phyloP scores from a whole-genome alignment of 2,888 invertebrate genomes.

The Agrochola lychnidis region DNA sequence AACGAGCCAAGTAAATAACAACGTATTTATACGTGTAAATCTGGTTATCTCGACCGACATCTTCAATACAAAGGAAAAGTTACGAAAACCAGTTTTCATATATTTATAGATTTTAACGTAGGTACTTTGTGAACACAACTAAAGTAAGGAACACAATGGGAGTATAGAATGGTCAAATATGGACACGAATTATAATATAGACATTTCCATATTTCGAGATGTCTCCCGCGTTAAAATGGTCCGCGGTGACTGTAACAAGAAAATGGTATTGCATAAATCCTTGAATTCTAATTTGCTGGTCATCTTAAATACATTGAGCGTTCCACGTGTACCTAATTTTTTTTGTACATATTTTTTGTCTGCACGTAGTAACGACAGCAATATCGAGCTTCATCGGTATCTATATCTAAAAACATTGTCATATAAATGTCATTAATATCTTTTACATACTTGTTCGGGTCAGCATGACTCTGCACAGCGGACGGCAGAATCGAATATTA shows the following conservation, averaged over 20 bases:
- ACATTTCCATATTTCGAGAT: conserved; percentile 29
- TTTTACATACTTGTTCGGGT: neutral
- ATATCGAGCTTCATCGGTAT: neutral
- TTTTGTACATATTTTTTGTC: neutral
- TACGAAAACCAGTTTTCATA: conserved; percentile 26
- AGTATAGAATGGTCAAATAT: conserved; percentile 19
- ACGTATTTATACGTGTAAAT: neutral
- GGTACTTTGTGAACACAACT: conserved; percentile 8
- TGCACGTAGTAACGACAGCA: neutral
- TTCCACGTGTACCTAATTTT: conserved; percentile 50
- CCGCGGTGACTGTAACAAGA: neutral
- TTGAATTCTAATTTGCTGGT: conserved; percentile 26
- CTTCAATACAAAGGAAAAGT: conserved; percentile 29
- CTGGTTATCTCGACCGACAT: conserved; percentile 31
- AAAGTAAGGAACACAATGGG: neutral
- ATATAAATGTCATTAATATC: neutral
- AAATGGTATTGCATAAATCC: conserved; percentile 21
- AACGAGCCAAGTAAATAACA: conserved; percentile 6
- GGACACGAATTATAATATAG: neutral
- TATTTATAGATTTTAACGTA: conserved; percentile 31
- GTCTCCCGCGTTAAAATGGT: conserved; percentile 3
- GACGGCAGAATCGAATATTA: too few relatives aligned
- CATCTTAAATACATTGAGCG: conserved; percentile 6
- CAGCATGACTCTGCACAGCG: too few relatives aligned
- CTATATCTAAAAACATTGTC: neutral